Base-by-base conservation (phyloP, 2,888 invertebrate species). In the Pseudococcus jackbeardsleyi region DNA sequence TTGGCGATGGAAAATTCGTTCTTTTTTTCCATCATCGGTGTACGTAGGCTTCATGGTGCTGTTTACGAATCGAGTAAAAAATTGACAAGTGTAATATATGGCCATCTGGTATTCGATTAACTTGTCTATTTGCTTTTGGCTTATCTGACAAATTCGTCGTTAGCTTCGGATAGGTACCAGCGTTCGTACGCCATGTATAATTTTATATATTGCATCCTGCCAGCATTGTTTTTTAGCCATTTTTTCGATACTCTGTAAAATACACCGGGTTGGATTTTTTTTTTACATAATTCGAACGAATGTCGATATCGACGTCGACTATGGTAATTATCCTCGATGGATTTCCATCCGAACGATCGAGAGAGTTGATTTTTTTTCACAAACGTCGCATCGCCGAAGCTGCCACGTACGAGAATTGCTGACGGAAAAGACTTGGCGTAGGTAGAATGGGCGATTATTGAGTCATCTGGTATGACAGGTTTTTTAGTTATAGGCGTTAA, bases 41-140 rank as follows among this genome's bases (percentile, higher is more conserved):
- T 22, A 22, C 64, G 64, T 22, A 22, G n/a, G n/a, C 19, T 64
- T 22, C 64, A 39, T 39, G 3, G 7, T 39, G 39, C 5, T 39
- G 39, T 39, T 39, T 68, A n/a, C 26, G 68, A 68, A 68, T 68
- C 77, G 33, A 46, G 79, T 79, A n/a, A 33, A 72, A 77, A 79
- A 79, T 79, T 79, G 79, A 79, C 79, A 79, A 79, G 42, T 79
- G 79, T 79, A 79, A 79, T 79, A 79, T 79, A 79, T 79, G 17
- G 46, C 79, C 79, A 79, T 79, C 79, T 79, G 79, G 42, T 79
- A 46, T 79, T 79, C 79, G 79, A 79, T 79, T 79, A 79, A 79
- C 79, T 79, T 79, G 79, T 79, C 79, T 79, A 46, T 79, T 79
- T 79, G 79, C 79, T 79, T 79, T 79, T 19, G 46, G 79, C 33